These are phyloP conservation scores for Adelphocoris suturalis DNA, from an alignment of 2,888 invertebrate species.

Conservation along the genomic window DNA sequence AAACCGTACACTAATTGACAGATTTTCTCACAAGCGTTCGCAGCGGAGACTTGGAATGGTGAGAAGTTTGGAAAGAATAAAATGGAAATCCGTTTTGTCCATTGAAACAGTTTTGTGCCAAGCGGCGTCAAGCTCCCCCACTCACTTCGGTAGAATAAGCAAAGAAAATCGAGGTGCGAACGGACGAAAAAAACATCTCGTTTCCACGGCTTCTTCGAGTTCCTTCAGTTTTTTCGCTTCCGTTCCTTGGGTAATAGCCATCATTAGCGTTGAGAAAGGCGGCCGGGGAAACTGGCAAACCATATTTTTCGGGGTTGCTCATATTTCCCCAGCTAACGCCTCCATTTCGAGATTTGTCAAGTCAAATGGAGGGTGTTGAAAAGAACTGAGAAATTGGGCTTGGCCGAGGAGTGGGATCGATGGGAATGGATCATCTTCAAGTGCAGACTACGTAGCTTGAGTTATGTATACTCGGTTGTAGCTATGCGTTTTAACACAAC, in stretches of 20 bases:
- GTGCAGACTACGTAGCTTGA: not conserved
- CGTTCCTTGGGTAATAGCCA: constrained; percentile 56
- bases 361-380: not conserved
- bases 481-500: not conserved
- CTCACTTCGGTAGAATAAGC: not conserved
- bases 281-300: constrained; percentile 43
- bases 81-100: no score
- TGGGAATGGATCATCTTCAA: constrained; percentile 3
- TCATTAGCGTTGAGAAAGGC: constrained; percentile 43
- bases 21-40: no score
- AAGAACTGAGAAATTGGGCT: constrained; percentile 3
- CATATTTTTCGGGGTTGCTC: constrained; percentile 50
- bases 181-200: not conserved
- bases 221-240: not conserved
- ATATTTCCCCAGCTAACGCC: not conserved
- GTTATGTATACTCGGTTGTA: not conserved
- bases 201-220: constrained; percentile 2
- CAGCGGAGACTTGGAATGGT: no score
- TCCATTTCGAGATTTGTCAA: not conserved
- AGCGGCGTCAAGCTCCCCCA: not conserved
- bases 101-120: not conserved
- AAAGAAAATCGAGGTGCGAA: constrained; percentile 41
- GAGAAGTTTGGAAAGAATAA: no score
- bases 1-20: no score
- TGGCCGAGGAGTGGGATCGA: not conserved